Conservation (phyloP, 2,888 invertebrate genomes). For the Neoascia interrupta region DNA sequence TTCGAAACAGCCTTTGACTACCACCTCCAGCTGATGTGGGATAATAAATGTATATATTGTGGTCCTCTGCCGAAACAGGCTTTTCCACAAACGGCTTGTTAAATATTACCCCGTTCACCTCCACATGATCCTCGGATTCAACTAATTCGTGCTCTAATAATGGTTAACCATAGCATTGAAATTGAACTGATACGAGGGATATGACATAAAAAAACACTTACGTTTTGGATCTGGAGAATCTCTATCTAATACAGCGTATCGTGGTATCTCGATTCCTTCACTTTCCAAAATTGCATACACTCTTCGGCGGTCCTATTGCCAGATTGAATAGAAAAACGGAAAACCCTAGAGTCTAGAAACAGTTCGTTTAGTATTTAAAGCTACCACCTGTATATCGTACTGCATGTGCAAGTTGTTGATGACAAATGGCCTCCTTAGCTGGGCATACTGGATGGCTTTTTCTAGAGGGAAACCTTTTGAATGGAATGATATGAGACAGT, state of each 20-base stretch:
- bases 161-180: not conserved
- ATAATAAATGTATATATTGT: conserved; percentile 99
- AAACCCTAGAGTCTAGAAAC: conserved; percentile 10
- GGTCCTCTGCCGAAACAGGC: conserved; percentile 99
- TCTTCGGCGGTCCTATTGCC: conserved; percentile 93
- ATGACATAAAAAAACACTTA: conserved; percentile 80
- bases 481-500: conserved; percentile 98
- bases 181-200: not conserved
- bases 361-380: not conserved
- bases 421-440: conserved; percentile 95
- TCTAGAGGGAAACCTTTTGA: conserved; percentile 99
- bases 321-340: conserved; percentile 62
- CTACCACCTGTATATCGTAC: conserved; percentile 93
- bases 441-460: conserved; percentile 98
- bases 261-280: conserved; percentile 98
- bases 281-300: conserved; percentile 96
- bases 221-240: conserved; percentile 95
- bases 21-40: conserved; percentile 99
- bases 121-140: conserved; percentile 98
- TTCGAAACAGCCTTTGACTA: conserved; percentile 97
- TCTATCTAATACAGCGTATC: conserved; percentile 97
- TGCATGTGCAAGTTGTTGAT: conserved; percentile 99
- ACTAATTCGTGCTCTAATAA: conserved; percentile 91
- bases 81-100: conserved; percentile 99
- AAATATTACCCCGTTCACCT: conserved; percentile 96